Base-by-base conservation (phyloP, 2,888 invertebrate species). In the Caenorhabditis imperialis region DNA sequence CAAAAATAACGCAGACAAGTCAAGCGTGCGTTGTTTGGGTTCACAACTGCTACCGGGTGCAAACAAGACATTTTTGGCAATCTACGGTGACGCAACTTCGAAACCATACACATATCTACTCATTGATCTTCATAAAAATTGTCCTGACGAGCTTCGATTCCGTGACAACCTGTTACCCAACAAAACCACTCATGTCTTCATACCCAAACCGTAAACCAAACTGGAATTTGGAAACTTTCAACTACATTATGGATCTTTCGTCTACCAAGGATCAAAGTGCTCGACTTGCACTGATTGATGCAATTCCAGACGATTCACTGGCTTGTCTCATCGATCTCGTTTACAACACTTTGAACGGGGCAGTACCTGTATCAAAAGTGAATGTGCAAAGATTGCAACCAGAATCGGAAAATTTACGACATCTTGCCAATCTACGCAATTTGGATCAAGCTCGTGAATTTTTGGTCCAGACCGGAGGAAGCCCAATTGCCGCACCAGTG, bases 1-100 rank as follows among this genome's bases (percentile, higher is more conserved):
- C 54, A 54, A 54, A 54, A 54, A 54, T 14, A 54, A 42, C 10
- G 40, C 54, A 1, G 54, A 54, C 20, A 54, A 54, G 54, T 54
- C 54, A 4, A 54, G 54, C 30, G 42, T 54, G 1, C 16, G 54
- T 2, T 54, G 54, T 30, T 30, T 54, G 42, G 54, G 54, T 5
- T 27, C 40, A 1, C 54, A 54, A 20, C 3, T 54, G 18, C 40
- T 54, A 42, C 54, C 54, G 1, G 54, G 54, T 3, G 42, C 5
- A 2, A 42, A 42, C n/a, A 54, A 54, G 6, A 54, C 54, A 30
- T 54, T 54, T 54, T 20, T 54, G 3, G 14, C 54, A 10, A 54
- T 54, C 42, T 54, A 54, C 14, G 40, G n/a, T 1, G 53, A 53
- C 53, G 53, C 53, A 6, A 53, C 53, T 3, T 16, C 10, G n/a